Evolutionary conservation across 2,888 invertebrate species (phyloP), one percentile per base, ranked within the genome.

Genomic region (Drosophila pegasa): DNA sequence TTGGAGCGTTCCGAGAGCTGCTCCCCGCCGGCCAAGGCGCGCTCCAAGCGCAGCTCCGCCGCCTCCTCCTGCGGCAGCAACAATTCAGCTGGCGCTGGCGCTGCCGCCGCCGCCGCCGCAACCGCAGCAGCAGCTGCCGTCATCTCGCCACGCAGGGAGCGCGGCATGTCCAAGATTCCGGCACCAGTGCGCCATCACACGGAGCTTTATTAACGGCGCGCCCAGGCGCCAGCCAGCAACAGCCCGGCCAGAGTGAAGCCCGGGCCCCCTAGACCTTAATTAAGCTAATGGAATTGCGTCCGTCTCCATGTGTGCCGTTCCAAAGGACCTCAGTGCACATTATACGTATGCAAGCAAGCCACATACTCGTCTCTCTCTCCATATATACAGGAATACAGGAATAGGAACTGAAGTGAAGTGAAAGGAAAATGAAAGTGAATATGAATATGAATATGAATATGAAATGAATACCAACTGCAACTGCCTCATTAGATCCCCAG

Each of bases 1-100:
- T 90, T 95, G 51, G 94, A 94, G 75, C 92, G 94, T 55, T 94
- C 94, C 16, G 94, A 93, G 41, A 94, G 94, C 66, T 94, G 91
- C 66, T 91, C 91, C 0, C 90, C 91, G 20, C 91, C 92, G 18
- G 90, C 91, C 2, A 92, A 91, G 74, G 86, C 83, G 1, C 86
- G 81, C 1, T 91, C 91, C 16, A 92, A 92, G 71, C 90, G 91
- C 31, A 92, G 91, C 60, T 92, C 92, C 9, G 92, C 91, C 0
- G 91, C 91, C 33, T 92, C 92, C 20, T 92, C 92, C 14, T 89
- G 88, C 12, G 92, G 90, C 40, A 92, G 92, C 70, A 90, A 87
- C 40, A 84, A 91, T 40, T 92, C 91, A 31, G 87, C 3, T 81
- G 40, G 10, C n/a, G 22, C 12, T 10, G 51, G 4, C 18, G 31